Evolutionary conservation across 2,797 vertebrate genomes (phyloP).

Genomic region (Girardinus metallicus): DNA sequence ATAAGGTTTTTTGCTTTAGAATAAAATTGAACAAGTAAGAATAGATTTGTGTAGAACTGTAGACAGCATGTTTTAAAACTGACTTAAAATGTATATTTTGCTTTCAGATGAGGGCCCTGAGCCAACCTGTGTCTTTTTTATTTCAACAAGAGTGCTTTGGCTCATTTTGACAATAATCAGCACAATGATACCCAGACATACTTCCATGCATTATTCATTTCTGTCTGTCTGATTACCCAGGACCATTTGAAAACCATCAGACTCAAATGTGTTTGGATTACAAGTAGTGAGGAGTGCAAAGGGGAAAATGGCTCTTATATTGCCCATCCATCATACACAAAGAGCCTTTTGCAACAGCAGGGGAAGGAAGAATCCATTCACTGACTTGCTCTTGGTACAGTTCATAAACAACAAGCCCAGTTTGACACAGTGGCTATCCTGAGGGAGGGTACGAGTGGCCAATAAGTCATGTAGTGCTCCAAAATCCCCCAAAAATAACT

Average conservation of each 20-base stretch:
- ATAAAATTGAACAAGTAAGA: background rate
- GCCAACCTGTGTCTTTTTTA: slow-evolving; percentile 41
- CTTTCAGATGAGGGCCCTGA: slow-evolving; percentile 9
- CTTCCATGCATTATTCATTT: slow-evolving; percentile 79
- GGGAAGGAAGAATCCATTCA: slow-evolving; percentile 47
- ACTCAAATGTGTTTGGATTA: slow-evolving; percentile 77
- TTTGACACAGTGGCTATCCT: slow-evolving; percentile 57
- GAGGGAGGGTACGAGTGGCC: slow-evolving; percentile 62
- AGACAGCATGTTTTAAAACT: background rate
- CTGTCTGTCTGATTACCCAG: slow-evolving; percentile 70
- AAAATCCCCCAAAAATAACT: slow-evolving; percentile 65
- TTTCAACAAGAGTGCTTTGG: slow-evolving; percentile 49
- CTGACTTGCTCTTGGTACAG: slow-evolving; percentile 48
- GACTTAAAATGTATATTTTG: slow-evolving; percentile 15
- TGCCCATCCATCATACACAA: slow-evolving; percentile 68
- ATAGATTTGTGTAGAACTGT: background rate
- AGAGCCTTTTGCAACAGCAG: slow-evolving; percentile 49
- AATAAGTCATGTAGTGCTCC: slow-evolving; percentile 56
- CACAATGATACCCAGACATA: slow-evolving; percentile 72
- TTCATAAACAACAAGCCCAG: slow-evolving; percentile 59
- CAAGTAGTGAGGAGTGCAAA: slow-evolving; percentile 60
- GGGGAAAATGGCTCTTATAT: slow-evolving; percentile 55
- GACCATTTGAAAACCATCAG: slow-evolving; percentile 76
- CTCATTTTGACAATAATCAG: slow-evolving; percentile 70
- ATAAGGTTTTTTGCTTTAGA: background rate